Evolutionary conservation across 2,113 vertebrate species (phyloP).

Genomic region (Casuarius casuarius): DNA sequence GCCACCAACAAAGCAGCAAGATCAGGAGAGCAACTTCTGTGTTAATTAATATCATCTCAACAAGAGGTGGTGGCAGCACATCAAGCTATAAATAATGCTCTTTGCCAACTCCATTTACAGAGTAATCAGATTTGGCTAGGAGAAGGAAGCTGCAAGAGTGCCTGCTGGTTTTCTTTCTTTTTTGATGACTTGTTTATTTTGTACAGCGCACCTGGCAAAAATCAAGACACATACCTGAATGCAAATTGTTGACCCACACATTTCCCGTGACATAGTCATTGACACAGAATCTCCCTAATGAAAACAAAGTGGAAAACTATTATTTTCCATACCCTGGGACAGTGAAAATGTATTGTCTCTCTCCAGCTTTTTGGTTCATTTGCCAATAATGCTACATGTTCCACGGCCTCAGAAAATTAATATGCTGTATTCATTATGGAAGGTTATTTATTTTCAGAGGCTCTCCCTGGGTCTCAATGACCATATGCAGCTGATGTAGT

Average conservation of each 20-base stretch:
- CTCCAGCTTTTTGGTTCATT: background rate
- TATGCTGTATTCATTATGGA: background rate
- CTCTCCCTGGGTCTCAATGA: background rate
- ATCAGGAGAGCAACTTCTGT: background rate
- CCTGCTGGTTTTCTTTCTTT: background rate
- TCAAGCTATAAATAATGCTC: slow-evolving; percentile 33
- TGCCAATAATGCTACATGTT: background rate
- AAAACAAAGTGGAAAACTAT: background rate
- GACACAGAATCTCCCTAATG: slow-evolving; percentile 47
- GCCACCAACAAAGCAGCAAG: background rate
- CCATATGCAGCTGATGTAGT: background rate
- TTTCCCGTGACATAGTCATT: slow-evolving; percentile 49
- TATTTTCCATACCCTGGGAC: background rate
- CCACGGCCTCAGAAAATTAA: background rate
- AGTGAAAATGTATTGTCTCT: background rate
- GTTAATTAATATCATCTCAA: slow-evolving; percentile 40
- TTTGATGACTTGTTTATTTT: background rate
- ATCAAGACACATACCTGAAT: slow-evolving; percentile 65
- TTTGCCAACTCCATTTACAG: background rate
- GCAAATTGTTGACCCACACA: slow-evolving; percentile 66
- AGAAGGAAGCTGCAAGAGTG: background rate
- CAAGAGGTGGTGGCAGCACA: background rate
- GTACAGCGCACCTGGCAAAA: background rate
- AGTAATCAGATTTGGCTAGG: background rate
- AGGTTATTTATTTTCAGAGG: background rate